Conservation (phyloP, 2,113 vertebrate species). For the Callionymus lyra region DNA sequence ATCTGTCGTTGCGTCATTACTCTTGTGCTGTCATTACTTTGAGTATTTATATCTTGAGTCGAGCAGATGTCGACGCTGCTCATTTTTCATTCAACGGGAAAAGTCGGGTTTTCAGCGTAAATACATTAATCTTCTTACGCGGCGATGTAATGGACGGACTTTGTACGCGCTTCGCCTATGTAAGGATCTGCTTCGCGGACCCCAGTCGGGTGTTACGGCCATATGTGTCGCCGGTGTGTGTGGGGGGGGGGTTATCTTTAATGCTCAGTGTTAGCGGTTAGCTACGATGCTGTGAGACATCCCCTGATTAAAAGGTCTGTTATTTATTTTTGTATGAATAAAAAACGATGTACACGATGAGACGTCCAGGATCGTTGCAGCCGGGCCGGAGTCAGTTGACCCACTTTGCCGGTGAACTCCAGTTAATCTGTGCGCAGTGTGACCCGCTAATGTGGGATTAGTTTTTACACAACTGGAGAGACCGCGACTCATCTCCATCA, state of each 20-base stretch:
- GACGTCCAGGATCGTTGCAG: conserved; percentile 4
- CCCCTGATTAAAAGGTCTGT: conserved; percentile 10
- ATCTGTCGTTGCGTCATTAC: too few relatives aligned
- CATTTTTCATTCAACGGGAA: conserved; percentile 54
- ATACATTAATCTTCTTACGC: conserved; percentile 72
- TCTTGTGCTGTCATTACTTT: too few relatives aligned
- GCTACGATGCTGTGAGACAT: not conserved
- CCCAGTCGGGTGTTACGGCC: conserved; percentile 3
- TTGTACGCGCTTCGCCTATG: not conserved
- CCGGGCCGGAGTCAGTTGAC: not conserved
- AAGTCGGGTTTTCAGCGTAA: conserved; percentile 63
- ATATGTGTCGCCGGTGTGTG: conserved; percentile 9
- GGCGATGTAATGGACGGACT: conserved; percentile 40
- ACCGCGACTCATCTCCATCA: conserved; percentile 3
- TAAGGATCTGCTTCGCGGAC: too few relatives aligned
- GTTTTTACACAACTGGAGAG: conserved; percentile 1
- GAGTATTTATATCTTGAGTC: too few relatives aligned
- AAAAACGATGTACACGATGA: conserved; percentile 7
- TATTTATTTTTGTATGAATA: conserved; percentile 32
- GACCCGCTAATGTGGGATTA: conserved; percentile 44
- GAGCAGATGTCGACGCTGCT: conserved; percentile 41
- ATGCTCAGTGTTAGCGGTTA: too few relatives aligned
- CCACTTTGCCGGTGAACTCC: conserved; percentile 4
- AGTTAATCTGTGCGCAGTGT: conserved; percentile 30
- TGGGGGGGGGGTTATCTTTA: not conserved